These are phyloP conservation scores for Pecten maximus DNA, from an alignment of 2,888 invertebrate species.

Conservation along the genomic window DNA sequence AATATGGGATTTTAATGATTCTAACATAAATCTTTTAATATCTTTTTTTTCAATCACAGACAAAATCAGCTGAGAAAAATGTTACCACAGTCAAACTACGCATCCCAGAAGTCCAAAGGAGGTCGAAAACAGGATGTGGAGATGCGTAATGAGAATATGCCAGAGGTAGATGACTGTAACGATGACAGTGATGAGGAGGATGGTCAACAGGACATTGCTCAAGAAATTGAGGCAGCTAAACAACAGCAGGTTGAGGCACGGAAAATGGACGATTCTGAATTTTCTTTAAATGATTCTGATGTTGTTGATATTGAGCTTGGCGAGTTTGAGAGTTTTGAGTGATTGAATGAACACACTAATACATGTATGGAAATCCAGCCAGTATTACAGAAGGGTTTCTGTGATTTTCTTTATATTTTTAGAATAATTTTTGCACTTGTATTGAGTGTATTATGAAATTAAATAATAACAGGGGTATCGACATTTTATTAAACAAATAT, in stretches of 20 bases:
- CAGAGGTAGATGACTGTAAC: not conserved
- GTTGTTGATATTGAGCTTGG: not conserved
- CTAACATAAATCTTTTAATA: not conserved
- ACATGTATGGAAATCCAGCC: too few relatives aligned
- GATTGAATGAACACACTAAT: not conserved
- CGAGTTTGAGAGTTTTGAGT: not conserved
- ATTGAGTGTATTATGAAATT: too few relatives aligned
- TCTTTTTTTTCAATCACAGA: not conserved
- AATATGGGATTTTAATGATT: not conserved
- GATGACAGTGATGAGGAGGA: not conserved
- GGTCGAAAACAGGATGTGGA: not conserved
- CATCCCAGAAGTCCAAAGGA: not conserved
- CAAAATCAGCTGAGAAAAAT: not conserved
- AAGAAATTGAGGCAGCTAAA: constrained; percentile 1
- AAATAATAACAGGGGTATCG: too few relatives aligned
- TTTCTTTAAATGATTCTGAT: not conserved
- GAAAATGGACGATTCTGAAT: not conserved
- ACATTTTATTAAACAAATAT: too few relatives aligned
- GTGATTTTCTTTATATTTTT: too few relatives aligned
- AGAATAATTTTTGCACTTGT: too few relatives aligned
- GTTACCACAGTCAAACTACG: constrained; percentile 10
- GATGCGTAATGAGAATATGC: not conserved
- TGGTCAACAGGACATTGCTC: not conserved
- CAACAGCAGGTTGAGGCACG: not conserved
- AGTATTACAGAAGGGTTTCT: too few relatives aligned